These are phyloP conservation scores for Myxocyprinus asiaticus DNA, from an alignment of 2,113 vertebrate species.

Conservation along the genomic window DNA sequence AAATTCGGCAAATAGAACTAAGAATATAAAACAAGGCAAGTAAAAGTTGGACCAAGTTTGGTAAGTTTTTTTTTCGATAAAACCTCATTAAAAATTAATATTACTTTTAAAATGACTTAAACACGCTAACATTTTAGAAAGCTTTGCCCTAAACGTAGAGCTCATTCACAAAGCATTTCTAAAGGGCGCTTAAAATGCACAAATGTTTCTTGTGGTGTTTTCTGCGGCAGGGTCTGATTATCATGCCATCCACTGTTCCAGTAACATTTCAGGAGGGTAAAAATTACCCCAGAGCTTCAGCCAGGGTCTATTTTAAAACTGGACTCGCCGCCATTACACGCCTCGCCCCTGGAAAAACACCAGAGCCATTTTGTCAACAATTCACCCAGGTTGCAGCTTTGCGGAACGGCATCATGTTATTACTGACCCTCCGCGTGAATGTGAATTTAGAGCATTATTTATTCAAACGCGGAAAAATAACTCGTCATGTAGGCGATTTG, in stretches of 20 bases:
- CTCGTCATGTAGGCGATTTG: not conserved
- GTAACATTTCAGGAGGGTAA: slow-evolving; percentile 15
- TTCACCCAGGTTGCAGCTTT: not conserved
- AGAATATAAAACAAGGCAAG: not conserved
- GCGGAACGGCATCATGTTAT: slow-evolving; percentile 4
- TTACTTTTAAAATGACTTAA: not conserved
- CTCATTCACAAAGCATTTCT: not conserved
- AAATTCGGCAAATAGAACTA: not conserved
- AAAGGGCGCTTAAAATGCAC: not conserved
- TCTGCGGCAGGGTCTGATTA: not conserved
- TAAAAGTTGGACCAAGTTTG: too few relatives aligned
- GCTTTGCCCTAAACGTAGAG: not conserved
- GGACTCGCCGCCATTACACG: slow-evolving; percentile 73
- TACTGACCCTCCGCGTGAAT: not conserved
- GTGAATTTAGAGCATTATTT: slow-evolving; percentile 13
- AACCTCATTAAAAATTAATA: not conserved
- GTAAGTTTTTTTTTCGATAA: not conserved
- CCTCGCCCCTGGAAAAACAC: slow-evolving; percentile 68
- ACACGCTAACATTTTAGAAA: not conserved
- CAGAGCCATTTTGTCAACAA: slow-evolving; percentile 37
- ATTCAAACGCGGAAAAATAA: not conserved
- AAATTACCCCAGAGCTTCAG: slow-evolving; percentile 20
- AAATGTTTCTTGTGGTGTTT: not conserved
- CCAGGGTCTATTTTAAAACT: slow-evolving; percentile 21
- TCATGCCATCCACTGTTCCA: not conserved